These are phyloP conservation scores for human (Homo sapiens) DNA, from an alignment of 2,113 vertebrate species.

Conservation along the genomic window DNA sequence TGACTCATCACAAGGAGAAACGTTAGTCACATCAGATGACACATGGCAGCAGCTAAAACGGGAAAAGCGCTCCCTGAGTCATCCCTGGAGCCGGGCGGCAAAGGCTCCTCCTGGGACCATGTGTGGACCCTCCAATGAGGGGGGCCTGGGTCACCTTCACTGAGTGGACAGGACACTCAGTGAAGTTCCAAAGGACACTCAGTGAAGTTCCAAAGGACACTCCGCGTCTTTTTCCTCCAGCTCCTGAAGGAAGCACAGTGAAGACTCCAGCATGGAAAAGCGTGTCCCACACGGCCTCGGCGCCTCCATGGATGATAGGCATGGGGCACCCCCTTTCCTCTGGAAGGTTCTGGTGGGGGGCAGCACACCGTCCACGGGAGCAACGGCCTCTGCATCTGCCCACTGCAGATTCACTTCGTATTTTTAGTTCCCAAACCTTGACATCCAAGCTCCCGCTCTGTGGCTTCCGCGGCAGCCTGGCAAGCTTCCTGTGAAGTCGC, in stretches of 20 bases:
- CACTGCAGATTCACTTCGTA: background rate
- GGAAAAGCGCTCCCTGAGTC: slow-evolving; percentile 70
- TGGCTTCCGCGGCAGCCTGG: background rate
- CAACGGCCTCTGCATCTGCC: background rate
- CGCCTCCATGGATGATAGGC: background rate
- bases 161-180: no score
- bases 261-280: background rate
- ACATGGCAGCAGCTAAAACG: slow-evolving; percentile 48
- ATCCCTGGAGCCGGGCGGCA: background rate
- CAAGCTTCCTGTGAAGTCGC: background rate
- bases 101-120: background rate
- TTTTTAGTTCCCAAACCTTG: background rate
- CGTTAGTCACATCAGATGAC: slow-evolving; percentile 66
- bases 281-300: fast-evolving
- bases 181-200: background rate
- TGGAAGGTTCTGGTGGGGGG: background rate
- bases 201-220: background rate
- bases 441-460: background rate
- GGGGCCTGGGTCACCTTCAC: background rate
- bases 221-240: no score
- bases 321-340: background rate
- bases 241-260: no score
- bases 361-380: background rate
- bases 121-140: background rate
- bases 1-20: slow-evolving; percentile 75